Evolutionary conservation across 1,140 invertebrate species (phyloP), one percentile per base, ranked within the genome.

Genomic region (Gonioctena quinquepunctata): DNA sequence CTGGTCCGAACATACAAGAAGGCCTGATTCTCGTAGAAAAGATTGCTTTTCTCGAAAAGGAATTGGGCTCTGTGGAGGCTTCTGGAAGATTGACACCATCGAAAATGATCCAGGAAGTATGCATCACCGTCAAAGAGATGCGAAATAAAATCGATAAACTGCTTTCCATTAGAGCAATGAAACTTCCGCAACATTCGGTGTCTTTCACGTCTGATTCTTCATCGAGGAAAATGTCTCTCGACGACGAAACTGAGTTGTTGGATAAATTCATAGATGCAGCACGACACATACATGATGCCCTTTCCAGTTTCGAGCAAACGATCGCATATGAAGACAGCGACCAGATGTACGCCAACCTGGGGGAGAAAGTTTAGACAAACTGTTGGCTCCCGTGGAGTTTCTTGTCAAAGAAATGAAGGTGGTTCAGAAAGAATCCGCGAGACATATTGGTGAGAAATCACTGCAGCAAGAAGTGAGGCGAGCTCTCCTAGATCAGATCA

Each of bases 71-170:
- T 1, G 81, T 83, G 1, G 83, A 85, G 71, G 67, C 80, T 70
- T 49, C 83, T 80, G 76, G 85, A 73, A 63, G 87, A 84, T 76
- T 78, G 82, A 76, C 86, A 82, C 73, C 80, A 5, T 79, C 79
- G 0, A 83, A 83, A 77, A 78, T 83, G 11, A 79, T 78, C 16
- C 80, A 82, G 68, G 84, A 87, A 76, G 86, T 88, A 76, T 83
- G 85, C 26, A 83, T 81, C 18, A 85, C 86, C 7, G 82, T 87
- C 28, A 86, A 87, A 77, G 85, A 86, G 76, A 80, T 87, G 54
- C 85, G 85, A 81, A 79, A 70, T 48, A 82, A 83, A 67, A 78
- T 88, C 64, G 83, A 84, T 70, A 85, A 84, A 71, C 81, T 86
- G 7, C 84, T 85, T 71, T 81, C 62, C 76, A 80, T 67, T 11